Evolutionary conservation across 2,888 invertebrate species (phyloP).

Genomic region (Azorinus chamasolen): DNA sequence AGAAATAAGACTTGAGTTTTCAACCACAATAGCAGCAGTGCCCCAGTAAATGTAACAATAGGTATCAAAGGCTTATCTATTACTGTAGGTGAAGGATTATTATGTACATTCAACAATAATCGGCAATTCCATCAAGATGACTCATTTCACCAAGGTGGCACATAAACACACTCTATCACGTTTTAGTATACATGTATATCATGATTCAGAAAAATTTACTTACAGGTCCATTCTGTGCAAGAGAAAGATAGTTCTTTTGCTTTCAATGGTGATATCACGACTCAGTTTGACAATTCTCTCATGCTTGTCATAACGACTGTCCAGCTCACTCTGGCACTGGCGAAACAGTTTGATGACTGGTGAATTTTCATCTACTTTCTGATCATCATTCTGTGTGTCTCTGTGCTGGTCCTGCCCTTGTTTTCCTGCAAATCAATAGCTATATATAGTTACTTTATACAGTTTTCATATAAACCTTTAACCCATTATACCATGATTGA

Average conservation of each 20-base stretch:
- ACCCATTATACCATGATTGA: neutral
- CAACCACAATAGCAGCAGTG: no score
- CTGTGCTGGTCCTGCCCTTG: slow-evolving; percentile 4
- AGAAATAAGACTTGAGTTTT: no score
- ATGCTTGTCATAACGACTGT: slow-evolving; percentile 93
- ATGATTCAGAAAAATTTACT: no score
- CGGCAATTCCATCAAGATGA: no score
- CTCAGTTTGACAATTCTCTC: slow-evolving; percentile 94
- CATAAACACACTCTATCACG: no score
- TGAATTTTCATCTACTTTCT: slow-evolving; percentile 69
- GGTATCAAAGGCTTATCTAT: no score
- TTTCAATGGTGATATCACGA: slow-evolving; percentile 95
- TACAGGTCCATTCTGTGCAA: slow-evolving; percentile 92
- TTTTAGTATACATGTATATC: no score
- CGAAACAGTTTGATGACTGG: slow-evolving; percentile 78
- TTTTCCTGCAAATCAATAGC: slow-evolving; percentile 6
- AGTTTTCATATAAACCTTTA: neutral
- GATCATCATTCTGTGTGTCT: neutral
- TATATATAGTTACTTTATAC: neutral
- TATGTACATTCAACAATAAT: no score
- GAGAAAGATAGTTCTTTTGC: slow-evolving; percentile 95
- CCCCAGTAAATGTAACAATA: no score
- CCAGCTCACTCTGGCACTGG: slow-evolving; percentile 88
- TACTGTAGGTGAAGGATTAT: no score
- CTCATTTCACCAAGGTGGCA: no score